Conservation (phyloP, 2,113 vertebrate species). For the Murina feae region DNA sequence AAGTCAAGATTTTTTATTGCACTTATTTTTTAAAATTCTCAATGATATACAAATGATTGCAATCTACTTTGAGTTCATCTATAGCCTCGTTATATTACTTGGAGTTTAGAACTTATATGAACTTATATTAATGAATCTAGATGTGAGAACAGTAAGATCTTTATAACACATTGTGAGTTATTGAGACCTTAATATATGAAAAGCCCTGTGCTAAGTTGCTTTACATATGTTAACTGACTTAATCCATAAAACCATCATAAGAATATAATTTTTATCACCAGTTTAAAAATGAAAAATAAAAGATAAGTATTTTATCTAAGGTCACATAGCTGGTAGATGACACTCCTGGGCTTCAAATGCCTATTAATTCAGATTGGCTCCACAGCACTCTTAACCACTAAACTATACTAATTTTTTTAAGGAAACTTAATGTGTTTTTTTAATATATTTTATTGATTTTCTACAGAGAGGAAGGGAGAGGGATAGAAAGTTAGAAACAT, state of each 20-base stretch:
- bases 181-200: not conserved
- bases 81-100: not conserved
- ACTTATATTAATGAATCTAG: not conserved
- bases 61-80: not conserved
- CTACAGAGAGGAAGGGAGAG: too few relatives aligned
- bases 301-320: not conserved
- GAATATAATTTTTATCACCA: not conserved
- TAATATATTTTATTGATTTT: too few relatives aligned
- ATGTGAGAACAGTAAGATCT: not conserved
- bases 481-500: too few relatives aligned
- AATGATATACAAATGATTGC: not conserved
- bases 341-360: not conserved
- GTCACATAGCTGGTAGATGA: not conserved
- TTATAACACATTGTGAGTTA: not conserved
- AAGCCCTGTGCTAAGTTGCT: not conserved
- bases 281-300: not conserved
- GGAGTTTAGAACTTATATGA: not conserved
- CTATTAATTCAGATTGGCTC: not conserved
- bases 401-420: not conserved
- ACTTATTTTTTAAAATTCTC: not conserved
- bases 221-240: not conserved
- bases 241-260: not conserved
- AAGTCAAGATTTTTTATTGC: not conserved
- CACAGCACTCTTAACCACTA: not conserved
- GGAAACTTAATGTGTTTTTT: not conserved